Evolutionary conservation across 2,797 vertebrate species (phyloP).

Genomic region (Myoxocephalus aenaeus): DNA sequence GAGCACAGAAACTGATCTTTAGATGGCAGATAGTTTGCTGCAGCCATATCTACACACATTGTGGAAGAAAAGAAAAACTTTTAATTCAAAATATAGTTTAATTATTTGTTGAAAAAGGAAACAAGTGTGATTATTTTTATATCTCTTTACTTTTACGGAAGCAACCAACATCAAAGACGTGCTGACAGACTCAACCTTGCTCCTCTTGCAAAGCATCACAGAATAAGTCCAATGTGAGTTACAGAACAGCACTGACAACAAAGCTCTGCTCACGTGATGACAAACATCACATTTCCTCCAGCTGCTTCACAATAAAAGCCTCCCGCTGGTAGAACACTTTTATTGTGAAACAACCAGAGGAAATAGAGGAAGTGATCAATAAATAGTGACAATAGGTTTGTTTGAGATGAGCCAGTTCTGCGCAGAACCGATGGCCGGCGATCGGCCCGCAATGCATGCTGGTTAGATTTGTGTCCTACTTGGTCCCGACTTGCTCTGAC

Average conservation of each 20-base stretch:
- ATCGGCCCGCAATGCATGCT: too few relatives aligned
- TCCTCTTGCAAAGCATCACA: not conserved
- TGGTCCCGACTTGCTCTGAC: too few relatives aligned
- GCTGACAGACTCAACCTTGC: too few relatives aligned
- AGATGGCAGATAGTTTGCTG: not conserved
- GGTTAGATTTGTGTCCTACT: too few relatives aligned
- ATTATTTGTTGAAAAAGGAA: not conserved
- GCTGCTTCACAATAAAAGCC: too few relatives aligned
- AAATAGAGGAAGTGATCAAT: not conserved
- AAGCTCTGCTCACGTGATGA: too few relatives aligned
- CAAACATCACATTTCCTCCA: too few relatives aligned
- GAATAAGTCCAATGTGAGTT: not conserved
- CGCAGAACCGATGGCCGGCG: too few relatives aligned
- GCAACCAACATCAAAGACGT: too few relatives aligned
- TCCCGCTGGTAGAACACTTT: not conserved
- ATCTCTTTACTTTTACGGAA: too few relatives aligned
- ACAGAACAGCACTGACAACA: not conserved
- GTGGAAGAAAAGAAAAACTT: not conserved
- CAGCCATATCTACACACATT: not conserved
- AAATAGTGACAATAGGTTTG: too few relatives aligned
- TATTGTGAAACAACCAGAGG: constrained; percentile 7
- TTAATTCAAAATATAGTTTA: not conserved
- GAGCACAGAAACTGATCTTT: constrained; percentile 26
- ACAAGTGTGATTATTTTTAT: not conserved
- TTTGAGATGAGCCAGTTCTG: too few relatives aligned